Base-by-base conservation (phyloP, 2,797 vertebrate genomes). In the Taeniopygia guttata region DNA sequence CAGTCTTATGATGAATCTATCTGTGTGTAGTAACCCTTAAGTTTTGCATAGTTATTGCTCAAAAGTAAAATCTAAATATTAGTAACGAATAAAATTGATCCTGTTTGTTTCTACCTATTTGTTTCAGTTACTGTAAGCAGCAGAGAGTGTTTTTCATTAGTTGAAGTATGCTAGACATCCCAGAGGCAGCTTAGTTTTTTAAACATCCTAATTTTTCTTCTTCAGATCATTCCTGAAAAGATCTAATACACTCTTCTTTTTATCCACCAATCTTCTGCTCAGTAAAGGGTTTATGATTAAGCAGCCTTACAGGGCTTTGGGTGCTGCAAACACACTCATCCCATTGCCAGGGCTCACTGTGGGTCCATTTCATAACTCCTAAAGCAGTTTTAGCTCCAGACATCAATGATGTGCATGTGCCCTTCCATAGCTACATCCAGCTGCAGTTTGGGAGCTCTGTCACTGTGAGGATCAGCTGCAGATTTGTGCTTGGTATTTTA, bases 1-100 rank as follows among this genome's bases (percentile, higher is more conserved):
- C 29, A 79, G 78, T 78, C 80, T 91, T 84, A 75, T 42, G 83
- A 94, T 84, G 66, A 91, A 90, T 68, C 46, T 69, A n/a, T 90
- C 78, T 84, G 51, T 81, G 48, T 91, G 48, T 45, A 77, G 62
- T 78, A 91, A 68, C 59, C 48, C 32, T 75, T 81, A 63, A 48
- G n/a, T 54, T 94, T 96, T 78, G 51, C 83, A 66, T 68, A 54
- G 46, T 43, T 91, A 83, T 32, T 88, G 51, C 46, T 72, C 79
- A 87, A 94, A 96, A 93, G 62, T 58, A 86, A 75, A 80, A 88
- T 94, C 48, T 88, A 80, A 58, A 64, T 76, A 82, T 79, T 87
- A 77, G 48, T 51, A 76, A 80, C 68, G 58, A 78, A 91, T 73
- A 40, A 86, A 96, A 93, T 58, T 46, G 34, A 69, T 55, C 67